phyloP scores from a whole-genome alignment of 2,888 invertebrate genomes.

The Fragum fragum region DNA sequence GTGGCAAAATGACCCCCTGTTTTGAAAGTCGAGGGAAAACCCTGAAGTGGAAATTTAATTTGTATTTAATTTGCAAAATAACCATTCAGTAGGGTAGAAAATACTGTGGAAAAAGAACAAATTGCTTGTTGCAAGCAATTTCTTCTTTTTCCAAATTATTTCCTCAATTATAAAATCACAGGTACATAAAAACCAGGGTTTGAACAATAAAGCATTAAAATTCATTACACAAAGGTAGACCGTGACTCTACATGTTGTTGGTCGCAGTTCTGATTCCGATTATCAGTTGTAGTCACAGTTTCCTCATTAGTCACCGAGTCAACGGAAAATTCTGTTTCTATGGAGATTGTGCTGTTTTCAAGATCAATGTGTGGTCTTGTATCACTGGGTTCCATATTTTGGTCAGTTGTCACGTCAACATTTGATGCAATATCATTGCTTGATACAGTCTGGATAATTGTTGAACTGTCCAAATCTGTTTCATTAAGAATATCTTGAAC shows the following conservation, averaged over 20 bases:
- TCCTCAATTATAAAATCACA: no score
- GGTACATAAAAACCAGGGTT: no score
- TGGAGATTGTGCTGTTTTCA: background rate
- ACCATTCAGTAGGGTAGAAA: no score
- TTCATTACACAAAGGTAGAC: constrained; percentile 39
- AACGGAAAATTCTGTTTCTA: constrained; percentile 25
- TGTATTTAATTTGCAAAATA: no score
- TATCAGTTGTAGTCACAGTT: constrained; percentile 23
- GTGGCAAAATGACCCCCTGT: no score
- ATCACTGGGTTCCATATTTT: background rate
- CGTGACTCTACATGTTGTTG: constrained; percentile 26
- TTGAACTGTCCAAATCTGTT: background rate
- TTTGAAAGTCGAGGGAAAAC: no score
- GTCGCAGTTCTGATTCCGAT: background rate
- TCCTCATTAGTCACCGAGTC: constrained; percentile 20
- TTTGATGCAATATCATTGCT: background rate
- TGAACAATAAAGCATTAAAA: no score
- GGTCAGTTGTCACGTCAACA: background rate
- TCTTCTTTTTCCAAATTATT: no score
- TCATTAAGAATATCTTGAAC: background rate
- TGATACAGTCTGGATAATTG: background rate
- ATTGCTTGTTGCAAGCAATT: no score
- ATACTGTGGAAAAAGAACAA: no score
- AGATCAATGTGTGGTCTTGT: background rate
- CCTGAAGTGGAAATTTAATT: no score